Conservation (phyloP, 1,140 invertebrate genomes). For the Sinonovacula constricta region DNA sequence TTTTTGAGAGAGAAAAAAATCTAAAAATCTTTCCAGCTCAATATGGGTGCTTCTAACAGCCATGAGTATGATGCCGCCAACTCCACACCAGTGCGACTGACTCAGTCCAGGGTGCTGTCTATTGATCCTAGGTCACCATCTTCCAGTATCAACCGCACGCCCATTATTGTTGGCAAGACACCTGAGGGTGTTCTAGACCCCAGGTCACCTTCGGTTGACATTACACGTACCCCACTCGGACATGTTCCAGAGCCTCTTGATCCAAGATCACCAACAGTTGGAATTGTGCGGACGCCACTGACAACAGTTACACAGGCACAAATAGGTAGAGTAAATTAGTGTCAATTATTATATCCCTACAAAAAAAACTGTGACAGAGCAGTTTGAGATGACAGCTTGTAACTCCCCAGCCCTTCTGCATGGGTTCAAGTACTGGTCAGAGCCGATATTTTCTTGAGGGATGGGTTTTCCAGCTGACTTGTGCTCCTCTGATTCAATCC, state of each 20-base stretch:
- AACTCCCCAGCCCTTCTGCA: too few species aligned
- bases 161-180: constrained; percentile 52
- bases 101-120: constrained; percentile 1
- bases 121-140: constrained; percentile 54
- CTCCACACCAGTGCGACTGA: neutral
- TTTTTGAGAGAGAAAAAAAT: too few species aligned
- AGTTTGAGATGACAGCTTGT: too few species aligned
- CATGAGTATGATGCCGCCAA: neutral
- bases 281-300: constrained; percentile 54
- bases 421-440: too few species aligned
- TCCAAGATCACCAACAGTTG: constrained; percentile 54
- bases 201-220: constrained; percentile 25
- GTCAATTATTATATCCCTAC: too few species aligned
- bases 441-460: too few species aligned
- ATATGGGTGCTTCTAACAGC: constrained; percentile 24
- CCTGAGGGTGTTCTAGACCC: constrained; percentile 31
- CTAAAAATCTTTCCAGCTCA: too few species aligned
- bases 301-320: neutral
- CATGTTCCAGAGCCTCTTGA: constrained; percentile 26
- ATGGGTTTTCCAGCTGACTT: too few species aligned
- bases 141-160: constrained; percentile 47
- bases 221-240: constrained; percentile 33
- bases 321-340: too few species aligned
- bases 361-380: too few species aligned
- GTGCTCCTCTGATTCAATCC: too few species aligned